Percentiles rank a stretch among this genome's conserved stretches.
These are phyloP conservation scores for Hypsopygia costalis DNA, from an alignment of 2,888 invertebrate genomes.

Conservation along the genomic window DNA sequence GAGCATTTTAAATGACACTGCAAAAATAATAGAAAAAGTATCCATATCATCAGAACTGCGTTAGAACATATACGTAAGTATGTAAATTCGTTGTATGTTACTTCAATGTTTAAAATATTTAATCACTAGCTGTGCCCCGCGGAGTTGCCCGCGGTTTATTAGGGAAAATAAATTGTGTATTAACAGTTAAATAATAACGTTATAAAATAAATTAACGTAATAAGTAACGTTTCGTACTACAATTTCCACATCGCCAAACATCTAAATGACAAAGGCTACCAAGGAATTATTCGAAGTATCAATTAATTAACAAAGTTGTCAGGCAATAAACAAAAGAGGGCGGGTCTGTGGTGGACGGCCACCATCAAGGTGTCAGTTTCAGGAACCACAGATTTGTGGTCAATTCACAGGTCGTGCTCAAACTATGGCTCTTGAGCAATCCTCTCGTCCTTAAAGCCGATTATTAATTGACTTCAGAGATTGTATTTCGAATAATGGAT, in stretches of 20 bases:
- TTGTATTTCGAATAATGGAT: neutral
- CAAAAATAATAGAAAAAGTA: too few species aligned
- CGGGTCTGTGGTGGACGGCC: conserved; percentile 44
- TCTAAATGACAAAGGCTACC: conserved; percentile 7
- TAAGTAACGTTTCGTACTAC: too few species aligned
- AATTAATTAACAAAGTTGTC: conserved; percentile 56
- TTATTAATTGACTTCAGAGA: conserved; percentile 39
- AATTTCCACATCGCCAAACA: conserved; percentile 10
- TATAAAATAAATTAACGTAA: too few species aligned
- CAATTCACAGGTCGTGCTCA: conserved; percentile 43
- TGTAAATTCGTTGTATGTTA: too few species aligned
- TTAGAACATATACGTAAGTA: too few species aligned
- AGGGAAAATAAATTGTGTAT: too few species aligned
- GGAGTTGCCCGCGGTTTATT: too few species aligned
- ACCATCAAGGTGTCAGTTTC: conserved; percentile 57
- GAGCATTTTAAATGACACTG: too few species aligned
- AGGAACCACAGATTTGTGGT: conserved; percentile 73
- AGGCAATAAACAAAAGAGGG: conserved; percentile 66
- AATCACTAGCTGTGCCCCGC: too few species aligned
- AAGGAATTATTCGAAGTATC: conserved; percentile 21
- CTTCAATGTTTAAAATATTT: too few species aligned
- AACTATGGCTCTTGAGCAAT: conserved; percentile 40
- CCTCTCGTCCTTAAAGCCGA: conserved; percentile 42
- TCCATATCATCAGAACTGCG: too few species aligned
- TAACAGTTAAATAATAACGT: too few species aligned